phyloP scores from a whole-genome alignment of 2,888 invertebrate genomes.

The Brachypalpus laphriformis region DNA sequence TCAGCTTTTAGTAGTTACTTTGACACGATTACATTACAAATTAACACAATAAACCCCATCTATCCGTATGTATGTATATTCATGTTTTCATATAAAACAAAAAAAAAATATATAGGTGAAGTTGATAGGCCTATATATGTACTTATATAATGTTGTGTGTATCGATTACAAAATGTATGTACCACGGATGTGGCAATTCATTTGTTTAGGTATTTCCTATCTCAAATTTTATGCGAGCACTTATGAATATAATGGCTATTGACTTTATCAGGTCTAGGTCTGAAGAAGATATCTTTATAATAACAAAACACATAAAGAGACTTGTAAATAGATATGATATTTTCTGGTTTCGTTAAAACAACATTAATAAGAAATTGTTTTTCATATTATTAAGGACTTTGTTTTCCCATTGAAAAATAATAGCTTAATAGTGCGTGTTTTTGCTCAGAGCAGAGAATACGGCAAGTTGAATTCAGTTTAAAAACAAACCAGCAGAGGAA shows the following conservation, averaged over 20 bases:
- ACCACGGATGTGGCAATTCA: slow-evolving; percentile 12
- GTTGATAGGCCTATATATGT: not conserved
- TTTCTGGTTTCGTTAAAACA: too few relatives aligned
- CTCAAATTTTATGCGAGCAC: not conserved
- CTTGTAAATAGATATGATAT: too few relatives aligned
- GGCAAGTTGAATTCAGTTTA: too few relatives aligned
- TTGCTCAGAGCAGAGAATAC: too few relatives aligned
- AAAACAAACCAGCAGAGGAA: too few relatives aligned
- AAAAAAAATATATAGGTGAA: not conserved
- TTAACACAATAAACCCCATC: slow-evolving; percentile 46
- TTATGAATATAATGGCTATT: slow-evolving; percentile 3
- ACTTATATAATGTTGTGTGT: not conserved
- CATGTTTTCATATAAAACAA: not conserved
- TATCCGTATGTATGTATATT: not conserved
- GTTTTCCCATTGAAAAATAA: too few relatives aligned
- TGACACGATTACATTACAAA: slow-evolving; percentile 50
- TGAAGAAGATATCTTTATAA: not conserved
- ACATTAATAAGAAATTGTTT: too few relatives aligned
- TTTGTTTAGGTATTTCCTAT: slow-evolving; percentile 4
- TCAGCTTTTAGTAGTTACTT: slow-evolving; percentile 32
- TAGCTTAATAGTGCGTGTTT: too few relatives aligned
- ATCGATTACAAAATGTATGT: slow-evolving; percentile 9
- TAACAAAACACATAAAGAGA: not conserved
- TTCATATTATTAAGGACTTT: too few relatives aligned
- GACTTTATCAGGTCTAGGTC: slow-evolving; percentile 2